Evolutionary conservation across 2,797 vertebrate genomes (phyloP).

Genomic region (Sebastes miniatus): DNA sequence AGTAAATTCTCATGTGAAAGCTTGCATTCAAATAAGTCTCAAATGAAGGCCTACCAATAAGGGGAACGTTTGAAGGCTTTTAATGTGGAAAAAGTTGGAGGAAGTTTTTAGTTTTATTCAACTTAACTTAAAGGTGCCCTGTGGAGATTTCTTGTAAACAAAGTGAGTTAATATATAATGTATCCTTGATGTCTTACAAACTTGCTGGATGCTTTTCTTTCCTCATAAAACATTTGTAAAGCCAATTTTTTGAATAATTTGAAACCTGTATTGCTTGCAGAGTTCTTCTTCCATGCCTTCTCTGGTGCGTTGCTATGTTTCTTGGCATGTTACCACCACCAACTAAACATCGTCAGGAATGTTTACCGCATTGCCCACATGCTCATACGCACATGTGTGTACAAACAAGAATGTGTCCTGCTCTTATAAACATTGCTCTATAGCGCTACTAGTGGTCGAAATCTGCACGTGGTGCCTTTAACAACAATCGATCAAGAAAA

Average conservation of each 20-base stretch:
- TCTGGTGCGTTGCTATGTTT: background rate
- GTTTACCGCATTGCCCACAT: background rate
- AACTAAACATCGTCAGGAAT: background rate
- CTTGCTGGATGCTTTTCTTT: background rate
- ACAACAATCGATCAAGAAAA: background rate
- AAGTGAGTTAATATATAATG: too few relatives aligned
- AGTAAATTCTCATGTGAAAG: background rate
- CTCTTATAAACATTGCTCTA: background rate
- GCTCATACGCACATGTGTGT: background rate
- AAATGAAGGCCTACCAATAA: background rate
- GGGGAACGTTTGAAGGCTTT: background rate
- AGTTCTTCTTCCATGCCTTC: background rate
- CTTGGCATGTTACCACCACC: background rate
- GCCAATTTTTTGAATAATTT: background rate
- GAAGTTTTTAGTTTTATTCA: background rate
- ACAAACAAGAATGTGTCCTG: background rate
- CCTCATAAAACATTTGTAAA: background rate
- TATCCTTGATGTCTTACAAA: background rate
- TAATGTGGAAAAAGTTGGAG: background rate
- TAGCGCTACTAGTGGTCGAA: background rate
- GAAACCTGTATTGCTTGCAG: background rate
- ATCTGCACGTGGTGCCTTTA: background rate
- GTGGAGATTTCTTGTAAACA: too few relatives aligned
- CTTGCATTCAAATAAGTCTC: background rate
- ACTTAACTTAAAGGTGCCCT: background rate